phyloP scores from a whole-genome alignment of 1,140 invertebrate species.

The Plectrocnemia conspersa region DNA sequence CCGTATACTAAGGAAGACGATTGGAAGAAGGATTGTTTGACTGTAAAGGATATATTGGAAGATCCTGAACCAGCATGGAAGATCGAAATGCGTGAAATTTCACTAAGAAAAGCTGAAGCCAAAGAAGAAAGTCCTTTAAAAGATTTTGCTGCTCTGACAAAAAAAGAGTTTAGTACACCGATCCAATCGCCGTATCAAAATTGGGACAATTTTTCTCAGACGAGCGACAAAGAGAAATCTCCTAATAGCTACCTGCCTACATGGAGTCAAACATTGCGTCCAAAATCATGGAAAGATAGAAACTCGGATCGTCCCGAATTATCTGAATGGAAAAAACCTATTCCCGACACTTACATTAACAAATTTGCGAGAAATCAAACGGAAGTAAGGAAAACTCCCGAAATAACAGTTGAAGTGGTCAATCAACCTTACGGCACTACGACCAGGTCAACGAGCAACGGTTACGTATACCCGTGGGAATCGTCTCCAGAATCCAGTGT shows the following conservation, averaged over 20 bases:
- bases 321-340: constrained; percentile 46
- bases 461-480: constrained; percentile 34
- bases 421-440: constrained; percentile 34
- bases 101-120: constrained; percentile 27
- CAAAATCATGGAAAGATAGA: constrained; percentile 46
- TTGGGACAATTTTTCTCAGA: neutral
- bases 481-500: constrained; percentile 43
- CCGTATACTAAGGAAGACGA: constrained; percentile 11
- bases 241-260: constrained; percentile 34
- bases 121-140: constrained; percentile 14
- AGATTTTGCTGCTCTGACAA: no score
- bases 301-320: constrained; percentile 46
- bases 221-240: constrained; percentile 8
- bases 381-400: constrained; percentile 28
- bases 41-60: constrained; percentile 12
- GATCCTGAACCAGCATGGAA: constrained; percentile 33
- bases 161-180: no score
- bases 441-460: constrained; percentile 21
- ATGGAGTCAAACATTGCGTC: constrained; percentile 50
- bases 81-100: constrained; percentile 31
- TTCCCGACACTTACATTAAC: constrained; percentile 35
- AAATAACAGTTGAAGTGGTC: constrained; percentile 34
- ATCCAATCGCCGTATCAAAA: constrained; percentile 12
- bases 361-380: constrained; percentile 4
- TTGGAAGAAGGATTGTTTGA: constrained; percentile 29